Evolutionary conservation across 2,888 invertebrate genomes (phyloP), one percentile per base, ranked within the genome.

Genomic region (Zygothrica quintamaculata): DNA sequence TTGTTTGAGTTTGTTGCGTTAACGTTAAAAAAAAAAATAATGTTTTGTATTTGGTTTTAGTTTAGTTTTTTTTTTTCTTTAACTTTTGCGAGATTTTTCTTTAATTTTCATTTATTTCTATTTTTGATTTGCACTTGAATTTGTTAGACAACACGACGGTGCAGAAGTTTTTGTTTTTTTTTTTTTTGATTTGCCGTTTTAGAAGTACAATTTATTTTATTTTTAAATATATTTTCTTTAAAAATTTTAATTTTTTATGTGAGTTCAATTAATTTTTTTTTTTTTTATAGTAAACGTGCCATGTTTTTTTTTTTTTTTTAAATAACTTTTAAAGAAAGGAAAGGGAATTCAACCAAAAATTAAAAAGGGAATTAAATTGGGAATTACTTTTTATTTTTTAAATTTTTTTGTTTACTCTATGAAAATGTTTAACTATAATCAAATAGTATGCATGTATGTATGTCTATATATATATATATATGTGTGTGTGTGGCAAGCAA

Each of bases 231-330:
- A 44, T 51, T 55, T 46, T 25, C n/a, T n/a, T n/a, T n/a, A n/a
- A n/a, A n/a, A n/a, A n/a, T n/a, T n/a, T n/a, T n/a, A n/a, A n/a
- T n/a, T n/a, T n/a, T n/a, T n/a, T n/a, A n/a, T n/a, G n/a, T n/a
- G n/a, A n/a, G n/a, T n/a, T 47, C 51, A 26, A n/a, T 42, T 51
- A 15, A 46, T 65, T 53, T 34, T 72, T 65, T 71, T 48, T 36
- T 59, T 55, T 52, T 8, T 26, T 46, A n/a, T 46, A 16, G 50
- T 50, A 8, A 75, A 69, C 86, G 79, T 80, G 79, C 79, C 79
- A 80, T 85, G 79, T 79, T 85, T 78, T 68, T 50, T 61, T 72
- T 26, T 51, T 53, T 40, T 46, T 15, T 33, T 37, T 55, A 31
- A 1, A 29, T 1, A 9, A 29, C 1, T 29, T 29, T 29, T 2